Percentiles rank a stretch among this genome's conserved stretches.
phyloP scores from a whole-genome alignment of 2,113 vertebrate genomes.

The Mastomys coucha region DNA sequence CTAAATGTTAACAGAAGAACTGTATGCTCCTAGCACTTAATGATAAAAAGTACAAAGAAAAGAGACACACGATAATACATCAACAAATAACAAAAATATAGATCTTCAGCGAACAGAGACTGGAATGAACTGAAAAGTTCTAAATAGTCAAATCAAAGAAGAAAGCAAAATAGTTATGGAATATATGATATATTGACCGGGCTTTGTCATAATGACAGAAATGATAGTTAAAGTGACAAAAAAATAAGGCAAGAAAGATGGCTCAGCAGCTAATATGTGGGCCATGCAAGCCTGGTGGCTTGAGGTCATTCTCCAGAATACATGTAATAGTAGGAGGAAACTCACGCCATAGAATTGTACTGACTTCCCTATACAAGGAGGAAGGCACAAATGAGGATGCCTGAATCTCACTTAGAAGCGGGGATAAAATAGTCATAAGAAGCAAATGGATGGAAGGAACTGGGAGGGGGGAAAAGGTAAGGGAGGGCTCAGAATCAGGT shows the following conservation, averaged over 20 bases:
- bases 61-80: neutral
- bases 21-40: neutral
- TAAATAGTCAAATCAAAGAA: neutral
- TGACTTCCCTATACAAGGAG: no score
- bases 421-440: no score
- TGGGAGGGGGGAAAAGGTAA: no score
- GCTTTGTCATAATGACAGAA: neutral
- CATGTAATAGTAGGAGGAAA: neutral
- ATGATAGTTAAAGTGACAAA: neutral
- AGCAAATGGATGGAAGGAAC: no score
- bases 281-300: neutral
- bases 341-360: neutral
- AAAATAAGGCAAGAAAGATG: neutral
- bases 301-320: neutral
- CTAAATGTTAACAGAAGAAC: neutral
- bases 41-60: neutral
- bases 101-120: neutral
- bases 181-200: neutral
- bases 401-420: no score
- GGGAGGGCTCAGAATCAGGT: no score
- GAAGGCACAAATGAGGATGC: no score
- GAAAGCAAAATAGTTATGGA: neutral
- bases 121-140: neutral
- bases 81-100: neutral
- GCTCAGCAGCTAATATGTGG: neutral